Conservation (phyloP, 2,797 vertebrate genomes). For the Pempheris klunzingeri region DNA sequence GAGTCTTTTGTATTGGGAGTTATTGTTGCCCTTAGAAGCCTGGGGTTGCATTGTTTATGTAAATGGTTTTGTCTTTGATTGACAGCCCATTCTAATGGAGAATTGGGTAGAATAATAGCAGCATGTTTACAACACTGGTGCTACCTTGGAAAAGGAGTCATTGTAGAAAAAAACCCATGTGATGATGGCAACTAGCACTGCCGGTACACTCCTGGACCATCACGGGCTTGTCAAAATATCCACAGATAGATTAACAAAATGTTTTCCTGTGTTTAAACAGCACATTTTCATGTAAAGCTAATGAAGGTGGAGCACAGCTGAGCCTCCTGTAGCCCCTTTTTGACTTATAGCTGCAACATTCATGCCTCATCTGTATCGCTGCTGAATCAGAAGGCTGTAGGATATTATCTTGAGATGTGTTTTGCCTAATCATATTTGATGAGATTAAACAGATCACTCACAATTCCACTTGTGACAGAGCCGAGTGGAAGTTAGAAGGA, state of each 20-base stretch:
- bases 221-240: slow-evolving; percentile 15
- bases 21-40: slow-evolving; percentile 44
- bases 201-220: slow-evolving; percentile 3
- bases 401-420: slow-evolving; percentile 72
- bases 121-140: slow-evolving; percentile 49
- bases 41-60: slow-evolving; percentile 39
- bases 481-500: slow-evolving; percentile 69
- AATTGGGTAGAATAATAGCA: slow-evolving; percentile 45
- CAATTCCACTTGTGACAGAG: slow-evolving; percentile 64
- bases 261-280: slow-evolving; percentile 9
- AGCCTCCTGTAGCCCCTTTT: slow-evolving; percentile 7
- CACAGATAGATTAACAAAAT: slow-evolving; percentile 7
- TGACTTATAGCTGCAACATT: slow-evolving; percentile 45
- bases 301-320: slow-evolving; percentile 16
- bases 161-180: slow-evolving; percentile 24
- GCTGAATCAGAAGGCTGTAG: slow-evolving; percentile 47
- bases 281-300: not conserved
- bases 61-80: slow-evolving; percentile 63
- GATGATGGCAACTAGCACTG: slow-evolving; percentile 10
- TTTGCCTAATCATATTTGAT: slow-evolving; percentile 79
- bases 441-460: slow-evolving; percentile 78
- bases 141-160: slow-evolving; percentile 26
- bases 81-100: slow-evolving; percentile 61
- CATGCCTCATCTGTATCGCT: slow-evolving; percentile 52
- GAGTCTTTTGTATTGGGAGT: too few relatives aligned